A percentile compares a stretch with the other conserved stretches of the same genome.
Conservation (phyloP, 2,888 invertebrate genomes). For the Ochropacha duplaris region DNA sequence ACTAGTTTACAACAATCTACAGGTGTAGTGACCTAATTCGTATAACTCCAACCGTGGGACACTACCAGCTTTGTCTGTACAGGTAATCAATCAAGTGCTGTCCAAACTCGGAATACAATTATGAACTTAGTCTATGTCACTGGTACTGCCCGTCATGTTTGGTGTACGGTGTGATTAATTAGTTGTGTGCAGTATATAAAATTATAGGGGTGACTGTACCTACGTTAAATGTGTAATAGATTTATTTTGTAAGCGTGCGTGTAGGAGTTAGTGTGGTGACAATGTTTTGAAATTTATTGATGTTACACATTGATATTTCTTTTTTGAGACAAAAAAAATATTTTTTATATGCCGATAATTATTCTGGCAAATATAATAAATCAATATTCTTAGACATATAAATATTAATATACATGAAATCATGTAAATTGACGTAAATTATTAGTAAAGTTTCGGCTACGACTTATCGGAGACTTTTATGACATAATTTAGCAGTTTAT, state of each 20-base stretch:
- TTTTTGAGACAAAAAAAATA: neutral
- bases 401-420: no score
- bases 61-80: slow-evolving; percentile 36
- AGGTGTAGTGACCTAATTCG: slow-evolving; percentile 56
- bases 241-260: neutral
- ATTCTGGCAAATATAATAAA: no score
- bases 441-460: no score
- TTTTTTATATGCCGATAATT: no score
- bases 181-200: slow-evolving; percentile 33
- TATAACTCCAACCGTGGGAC: slow-evolving; percentile 38
- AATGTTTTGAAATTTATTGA: neutral
- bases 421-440: no score
- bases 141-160: slow-evolving; percentile 56
- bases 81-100: slow-evolving; percentile 75
- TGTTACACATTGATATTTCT: neutral
- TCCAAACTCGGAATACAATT: slow-evolving; percentile 80
- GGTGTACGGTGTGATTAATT: slow-evolving; percentile 71
- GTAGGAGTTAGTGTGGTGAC: neutral
- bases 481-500: no score
- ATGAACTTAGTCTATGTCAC: slow-evolving; percentile 79
- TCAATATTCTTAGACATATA: no score
- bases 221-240: neutral
- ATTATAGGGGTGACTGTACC: slow-evolving; percentile 9
- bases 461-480: no score
- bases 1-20: slow-evolving; percentile 29